These are phyloP conservation scores for Delia radicum DNA, from an alignment of 1,140 invertebrate species.

Conservation along the genomic window DNA sequence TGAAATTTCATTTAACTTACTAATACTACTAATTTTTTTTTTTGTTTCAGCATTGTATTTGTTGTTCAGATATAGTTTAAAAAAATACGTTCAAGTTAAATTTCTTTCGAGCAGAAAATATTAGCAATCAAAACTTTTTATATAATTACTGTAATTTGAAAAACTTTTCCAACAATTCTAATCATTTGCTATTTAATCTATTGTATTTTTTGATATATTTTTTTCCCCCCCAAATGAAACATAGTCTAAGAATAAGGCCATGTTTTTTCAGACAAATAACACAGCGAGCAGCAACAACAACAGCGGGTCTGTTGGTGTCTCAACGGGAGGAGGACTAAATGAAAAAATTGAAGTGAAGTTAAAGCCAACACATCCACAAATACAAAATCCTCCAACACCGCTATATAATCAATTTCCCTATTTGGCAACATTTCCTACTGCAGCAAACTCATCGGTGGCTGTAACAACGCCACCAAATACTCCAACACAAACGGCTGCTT, in stretches of 20 bases:
- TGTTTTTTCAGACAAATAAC: conserved; percentile 27
- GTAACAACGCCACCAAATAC: conserved; percentile 30
- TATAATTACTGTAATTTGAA: too few species aligned
- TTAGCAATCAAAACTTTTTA: too few species aligned
- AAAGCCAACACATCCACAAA: conserved; percentile 37
- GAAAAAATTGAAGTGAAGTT: conserved; percentile 40
- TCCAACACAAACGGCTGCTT: conserved; percentile 30
- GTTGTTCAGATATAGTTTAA: too few species aligned
- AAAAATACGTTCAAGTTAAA: too few species aligned
- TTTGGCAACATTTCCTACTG: conserved; percentile 47
- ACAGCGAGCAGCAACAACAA: conserved; percentile 32
- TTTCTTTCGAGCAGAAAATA: too few species aligned
- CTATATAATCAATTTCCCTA: conserved; percentile 53
- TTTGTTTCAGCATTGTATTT: too few species aligned
- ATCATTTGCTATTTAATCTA: neutral
- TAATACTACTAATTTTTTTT: too few species aligned
- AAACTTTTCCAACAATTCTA: too few species aligned
- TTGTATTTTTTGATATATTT: neutral
- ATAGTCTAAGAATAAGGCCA: neutral
- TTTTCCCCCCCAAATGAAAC: neutral
- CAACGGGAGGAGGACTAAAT: conserved; percentile 35
- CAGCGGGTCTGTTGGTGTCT: conserved; percentile 51
- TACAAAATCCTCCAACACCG: conserved; percentile 35
- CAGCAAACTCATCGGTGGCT: conserved; percentile 32
- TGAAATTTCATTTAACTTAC: too few species aligned